Conservation (phyloP, 2,888 invertebrate species). For the Pecten maximus region DNA sequence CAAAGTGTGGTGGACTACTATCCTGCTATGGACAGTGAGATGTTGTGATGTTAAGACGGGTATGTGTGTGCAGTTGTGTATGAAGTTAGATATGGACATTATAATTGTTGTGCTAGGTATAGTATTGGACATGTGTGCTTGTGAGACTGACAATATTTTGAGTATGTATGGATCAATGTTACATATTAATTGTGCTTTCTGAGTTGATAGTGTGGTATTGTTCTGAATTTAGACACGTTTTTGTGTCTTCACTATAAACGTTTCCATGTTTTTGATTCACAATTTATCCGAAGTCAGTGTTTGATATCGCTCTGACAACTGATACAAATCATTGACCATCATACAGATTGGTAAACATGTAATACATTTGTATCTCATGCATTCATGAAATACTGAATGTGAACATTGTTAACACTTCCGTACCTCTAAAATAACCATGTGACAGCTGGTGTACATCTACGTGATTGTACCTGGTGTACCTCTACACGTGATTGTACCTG, state of each 20-base stretch:
- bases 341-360: too few species aligned
- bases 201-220: neutral
- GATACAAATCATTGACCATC: too few species aligned
- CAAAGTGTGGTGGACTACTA: conserved; percentile 43
- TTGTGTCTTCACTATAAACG: neutral
- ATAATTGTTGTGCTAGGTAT: neutral
- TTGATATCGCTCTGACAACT: neutral
- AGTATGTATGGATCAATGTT: neutral
- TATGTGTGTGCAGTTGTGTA: conserved; percentile 40
- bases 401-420: too few species aligned
- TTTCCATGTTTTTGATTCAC: neutral
- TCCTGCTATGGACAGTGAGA: conserved; percentile 70
- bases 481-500: neutral
- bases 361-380: too few species aligned
- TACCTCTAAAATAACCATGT: too few species aligned
- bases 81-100: neutral
- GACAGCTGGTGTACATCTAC: too few species aligned
- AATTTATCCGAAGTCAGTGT: neutral
- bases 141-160: conserved; percentile 6
- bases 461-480: neutral
- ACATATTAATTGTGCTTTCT: neutral
- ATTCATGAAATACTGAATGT: too few species aligned
- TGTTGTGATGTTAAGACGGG: conserved; percentile 68
- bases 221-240: neutral
- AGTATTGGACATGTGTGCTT: neutral